phyloP scores from a whole-genome alignment of 2,113 vertebrate species.

The Sturnus vulgaris region DNA sequence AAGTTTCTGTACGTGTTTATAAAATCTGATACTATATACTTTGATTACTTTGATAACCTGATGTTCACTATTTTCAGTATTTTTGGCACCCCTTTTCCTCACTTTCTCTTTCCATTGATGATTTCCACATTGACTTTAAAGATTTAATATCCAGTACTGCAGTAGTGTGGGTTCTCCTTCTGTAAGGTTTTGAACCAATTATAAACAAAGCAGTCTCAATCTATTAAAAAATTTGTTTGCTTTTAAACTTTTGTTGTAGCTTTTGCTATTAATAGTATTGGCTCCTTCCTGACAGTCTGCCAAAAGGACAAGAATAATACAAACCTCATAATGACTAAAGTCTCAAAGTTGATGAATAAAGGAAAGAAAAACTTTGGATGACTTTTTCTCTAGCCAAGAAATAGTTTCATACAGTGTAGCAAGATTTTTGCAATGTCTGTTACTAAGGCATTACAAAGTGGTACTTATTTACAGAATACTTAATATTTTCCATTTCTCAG shows the following conservation, averaged over 20 bases:
- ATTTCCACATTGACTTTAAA: background rate
- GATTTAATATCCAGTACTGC: background rate
- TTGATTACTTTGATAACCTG: background rate
- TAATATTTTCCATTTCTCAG: background rate
- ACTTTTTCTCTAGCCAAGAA: background rate
- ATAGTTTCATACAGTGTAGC: background rate
- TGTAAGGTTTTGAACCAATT: background rate
- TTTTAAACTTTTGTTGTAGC: background rate
- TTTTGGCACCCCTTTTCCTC: background rate
- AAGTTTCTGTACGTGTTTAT: background rate
- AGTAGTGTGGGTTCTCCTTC: background rate
- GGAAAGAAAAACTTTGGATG: background rate
- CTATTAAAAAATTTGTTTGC: background rate
- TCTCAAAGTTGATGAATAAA: background rate
- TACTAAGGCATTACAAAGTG: background rate
- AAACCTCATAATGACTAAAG: background rate
- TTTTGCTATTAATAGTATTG: slow-evolving; percentile 23
- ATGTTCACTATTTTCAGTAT: background rate
- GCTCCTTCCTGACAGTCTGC: background rate
- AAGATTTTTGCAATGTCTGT: background rate
- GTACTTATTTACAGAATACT: background rate
- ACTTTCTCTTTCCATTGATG: background rate
- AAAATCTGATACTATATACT: background rate
- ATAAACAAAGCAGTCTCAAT: background rate
- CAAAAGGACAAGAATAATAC: background rate